Conservation (phyloP, 2,888 invertebrate genomes). For the Sminthurinus aureus region DNA sequence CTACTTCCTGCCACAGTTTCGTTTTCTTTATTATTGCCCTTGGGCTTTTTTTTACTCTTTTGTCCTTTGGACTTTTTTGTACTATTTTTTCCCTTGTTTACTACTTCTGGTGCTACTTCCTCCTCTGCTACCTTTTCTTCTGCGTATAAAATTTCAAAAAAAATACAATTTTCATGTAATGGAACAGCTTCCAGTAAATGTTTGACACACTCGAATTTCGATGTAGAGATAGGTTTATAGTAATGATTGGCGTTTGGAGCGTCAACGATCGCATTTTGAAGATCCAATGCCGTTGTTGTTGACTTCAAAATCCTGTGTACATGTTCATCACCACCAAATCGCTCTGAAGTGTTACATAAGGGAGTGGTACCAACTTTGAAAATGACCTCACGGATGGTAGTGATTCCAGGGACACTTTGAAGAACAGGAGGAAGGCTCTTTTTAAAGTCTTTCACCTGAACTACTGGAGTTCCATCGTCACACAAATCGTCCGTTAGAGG, state of each 20-base stretch:
- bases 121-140: too few species aligned
- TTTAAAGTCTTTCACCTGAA: conserved; percentile 3
- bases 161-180: not conserved
- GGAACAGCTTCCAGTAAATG: not conserved
- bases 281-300: not conserved
- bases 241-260: not conserved
- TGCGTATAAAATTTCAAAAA: not conserved
- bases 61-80: too few species aligned
- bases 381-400: not conserved
- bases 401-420: not conserved
- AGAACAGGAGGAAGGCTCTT: not conserved
- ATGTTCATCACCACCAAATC: not conserved
- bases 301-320: not conserved
- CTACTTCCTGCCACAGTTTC: too few species aligned
- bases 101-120: too few species aligned
- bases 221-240: not conserved
- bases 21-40: too few species aligned
- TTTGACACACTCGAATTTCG: not conserved
- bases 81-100: too few species aligned
- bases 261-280: not conserved
- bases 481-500: conserved; percentile 10
- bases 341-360: not conserved
- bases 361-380: not conserved
- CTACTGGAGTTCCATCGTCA: not conserved
- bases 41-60: too few species aligned